A percentile compares a stretch with the other conserved stretches of the same genome.
These are phyloP conservation scores for Pangasianodon hypophthalmus DNA, from an alignment of 2,113 vertebrate species.

Conservation along the genomic window DNA sequence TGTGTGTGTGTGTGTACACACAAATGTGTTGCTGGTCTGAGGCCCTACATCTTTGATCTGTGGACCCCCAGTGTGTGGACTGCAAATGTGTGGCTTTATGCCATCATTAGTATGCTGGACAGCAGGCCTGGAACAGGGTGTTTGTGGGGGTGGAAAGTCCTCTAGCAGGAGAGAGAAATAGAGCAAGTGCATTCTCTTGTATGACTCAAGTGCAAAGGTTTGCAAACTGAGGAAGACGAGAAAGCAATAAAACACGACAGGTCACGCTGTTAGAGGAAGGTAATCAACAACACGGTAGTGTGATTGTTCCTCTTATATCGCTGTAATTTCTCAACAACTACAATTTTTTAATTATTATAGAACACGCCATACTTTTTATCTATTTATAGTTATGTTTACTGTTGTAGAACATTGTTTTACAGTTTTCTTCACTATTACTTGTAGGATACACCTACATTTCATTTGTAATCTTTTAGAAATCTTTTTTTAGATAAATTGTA, in stretches of 20 bases:
- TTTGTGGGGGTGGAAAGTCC: background rate
- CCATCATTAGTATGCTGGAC: slow-evolving; percentile 63
- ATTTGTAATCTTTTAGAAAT: background rate
- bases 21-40: slow-evolving; percentile 33
- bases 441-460: background rate
- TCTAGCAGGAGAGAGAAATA: slow-evolving; percentile 23
- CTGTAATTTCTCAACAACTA: background rate
- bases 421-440: background rate
- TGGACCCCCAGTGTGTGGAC: slow-evolving; percentile 54
- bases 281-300: background rate
- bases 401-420: background rate
- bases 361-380: background rate
- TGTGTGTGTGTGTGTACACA: background rate
- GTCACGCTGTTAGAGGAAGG: background rate
- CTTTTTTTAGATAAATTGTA: background rate
- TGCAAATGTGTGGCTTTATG: slow-evolving; percentile 60
- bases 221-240: no score
- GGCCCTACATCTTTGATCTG: slow-evolving; percentile 65
- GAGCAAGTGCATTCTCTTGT: background rate
- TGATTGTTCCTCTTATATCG: background rate
- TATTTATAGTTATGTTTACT: background rate
- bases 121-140: slow-evolving; percentile 36
- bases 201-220: background rate
- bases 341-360: background rate
- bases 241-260: background rate